phyloP scores from a whole-genome alignment of 2,113 vertebrate species.

The Tragelaphus imberbis region DNA sequence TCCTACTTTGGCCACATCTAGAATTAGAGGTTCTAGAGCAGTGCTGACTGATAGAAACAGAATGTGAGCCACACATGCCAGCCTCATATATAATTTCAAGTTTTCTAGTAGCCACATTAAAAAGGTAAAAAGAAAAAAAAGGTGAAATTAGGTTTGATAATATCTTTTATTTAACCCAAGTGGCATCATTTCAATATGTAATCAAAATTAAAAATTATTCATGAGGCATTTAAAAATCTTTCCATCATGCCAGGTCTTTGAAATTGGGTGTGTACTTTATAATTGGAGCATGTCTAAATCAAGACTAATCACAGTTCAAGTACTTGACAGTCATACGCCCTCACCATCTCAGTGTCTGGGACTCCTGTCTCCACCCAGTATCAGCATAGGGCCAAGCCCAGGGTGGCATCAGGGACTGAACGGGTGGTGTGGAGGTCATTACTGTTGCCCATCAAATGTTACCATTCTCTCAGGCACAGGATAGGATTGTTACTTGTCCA shows the following conservation, averaged over 20 bases:
- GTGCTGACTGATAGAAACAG: rapidly evolving
- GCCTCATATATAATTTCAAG: not conserved
- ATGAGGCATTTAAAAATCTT: not conserved
- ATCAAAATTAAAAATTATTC: not conserved
- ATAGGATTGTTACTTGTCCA: not conserved
- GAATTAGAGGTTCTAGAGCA: not conserved
- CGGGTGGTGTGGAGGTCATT: not conserved
- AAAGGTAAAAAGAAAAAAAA: not conserved
- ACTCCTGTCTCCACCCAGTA: not conserved
- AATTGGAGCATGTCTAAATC: not conserved
- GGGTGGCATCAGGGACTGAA: not conserved
- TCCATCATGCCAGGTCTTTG: not conserved
- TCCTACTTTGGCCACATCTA: not conserved
- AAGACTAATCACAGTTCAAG: not conserved
- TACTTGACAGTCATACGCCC: rapidly evolving
- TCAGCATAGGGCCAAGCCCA: not conserved
- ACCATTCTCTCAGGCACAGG: not conserved
- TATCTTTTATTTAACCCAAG: not conserved
- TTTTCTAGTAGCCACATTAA: not conserved
- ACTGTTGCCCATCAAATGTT: not conserved
- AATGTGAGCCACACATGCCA: not conserved
- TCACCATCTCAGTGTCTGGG: not conserved
- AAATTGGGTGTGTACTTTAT: not conserved
- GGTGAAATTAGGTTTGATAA: not conserved
- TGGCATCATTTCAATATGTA: not conserved